Percentiles rank a stretch among this genome's conserved stretches.
These are phyloP conservation scores for Chalcis sispes DNA, from an alignment of 2,888 invertebrate genomes.

Conservation along the genomic window DNA sequence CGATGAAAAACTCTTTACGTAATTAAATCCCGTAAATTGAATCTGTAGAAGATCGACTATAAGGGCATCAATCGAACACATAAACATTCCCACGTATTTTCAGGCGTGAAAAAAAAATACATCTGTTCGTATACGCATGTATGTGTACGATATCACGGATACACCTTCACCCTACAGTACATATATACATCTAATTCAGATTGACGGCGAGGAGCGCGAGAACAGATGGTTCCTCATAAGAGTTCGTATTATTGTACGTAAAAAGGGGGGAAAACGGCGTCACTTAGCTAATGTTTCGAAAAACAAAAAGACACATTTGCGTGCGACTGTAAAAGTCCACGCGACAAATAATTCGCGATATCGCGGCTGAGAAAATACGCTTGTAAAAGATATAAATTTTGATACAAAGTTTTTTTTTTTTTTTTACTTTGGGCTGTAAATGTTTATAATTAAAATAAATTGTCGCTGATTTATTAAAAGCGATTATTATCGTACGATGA, in stretches of 20 bases:
- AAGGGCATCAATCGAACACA: neutral
- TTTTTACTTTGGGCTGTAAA: no score
- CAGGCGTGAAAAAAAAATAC: slow-evolving; percentile 20
- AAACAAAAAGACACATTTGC: neutral
- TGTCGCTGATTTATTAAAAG: no score
- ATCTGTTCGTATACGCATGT: slow-evolving; percentile 1
- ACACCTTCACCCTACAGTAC: slow-evolving; percentile 31
- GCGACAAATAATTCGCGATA: slow-evolving; percentile 2
- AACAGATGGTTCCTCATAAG: slow-evolving; percentile 37
- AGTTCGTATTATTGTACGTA: neutral
- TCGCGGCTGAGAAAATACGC: no score
- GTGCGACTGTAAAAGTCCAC: neutral
- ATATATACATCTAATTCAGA: slow-evolving; percentile 32
- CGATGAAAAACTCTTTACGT: no score
- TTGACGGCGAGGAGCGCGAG: neutral
- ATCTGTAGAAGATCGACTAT: no score
- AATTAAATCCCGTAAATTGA: no score
- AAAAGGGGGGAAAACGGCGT: slow-evolving; percentile 27
- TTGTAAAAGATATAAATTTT: no score
- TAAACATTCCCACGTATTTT: neutral
- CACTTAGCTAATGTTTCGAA: neutral
- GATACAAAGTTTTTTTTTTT: no score
- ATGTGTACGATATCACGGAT: no score
- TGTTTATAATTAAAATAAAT: no score
- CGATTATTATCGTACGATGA: no score